These are phyloP conservation scores for Capreolus pygargus DNA, from an alignment of 2,113 vertebrate genomes.

Conservation along the genomic window DNA sequence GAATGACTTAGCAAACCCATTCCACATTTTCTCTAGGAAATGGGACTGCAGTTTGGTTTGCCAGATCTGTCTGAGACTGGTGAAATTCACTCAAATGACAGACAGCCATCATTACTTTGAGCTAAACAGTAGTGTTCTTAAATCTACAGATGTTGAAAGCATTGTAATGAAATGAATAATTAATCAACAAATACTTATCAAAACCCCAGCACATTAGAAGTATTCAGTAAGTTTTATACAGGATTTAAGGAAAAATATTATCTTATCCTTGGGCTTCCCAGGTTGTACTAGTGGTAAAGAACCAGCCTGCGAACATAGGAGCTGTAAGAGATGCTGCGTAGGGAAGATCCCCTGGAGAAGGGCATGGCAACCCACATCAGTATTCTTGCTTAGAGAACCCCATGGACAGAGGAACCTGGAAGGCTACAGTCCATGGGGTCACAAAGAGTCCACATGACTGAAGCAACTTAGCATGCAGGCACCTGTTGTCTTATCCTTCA, in stretches of 20 bases:
- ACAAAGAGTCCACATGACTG: background rate
- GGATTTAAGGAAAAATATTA: background rate
- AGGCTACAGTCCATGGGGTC: background rate
- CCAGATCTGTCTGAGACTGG: background rate
- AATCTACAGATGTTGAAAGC: background rate
- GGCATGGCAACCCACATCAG: background rate
- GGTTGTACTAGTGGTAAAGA: background rate
- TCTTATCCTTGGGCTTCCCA: background rate
- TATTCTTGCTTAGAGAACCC: background rate
- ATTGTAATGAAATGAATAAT: background rate
- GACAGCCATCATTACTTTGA: background rate
- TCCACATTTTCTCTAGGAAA: background rate
- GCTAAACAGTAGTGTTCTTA: background rate
- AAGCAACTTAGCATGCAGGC: background rate
- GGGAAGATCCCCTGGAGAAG: background rate
- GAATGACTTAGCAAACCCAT: background rate
- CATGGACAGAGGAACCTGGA: background rate
- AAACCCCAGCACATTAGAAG: background rate
- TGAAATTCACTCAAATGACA: background rate
- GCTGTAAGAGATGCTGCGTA: background rate
- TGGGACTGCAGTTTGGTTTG: background rate
- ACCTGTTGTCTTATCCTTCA: background rate
- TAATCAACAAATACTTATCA: background rate
- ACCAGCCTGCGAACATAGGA: background rate
- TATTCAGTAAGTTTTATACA: background rate